phyloP scores from a whole-genome alignment of 1,140 invertebrate genomes.

The Drosophila nikananu region DNA sequence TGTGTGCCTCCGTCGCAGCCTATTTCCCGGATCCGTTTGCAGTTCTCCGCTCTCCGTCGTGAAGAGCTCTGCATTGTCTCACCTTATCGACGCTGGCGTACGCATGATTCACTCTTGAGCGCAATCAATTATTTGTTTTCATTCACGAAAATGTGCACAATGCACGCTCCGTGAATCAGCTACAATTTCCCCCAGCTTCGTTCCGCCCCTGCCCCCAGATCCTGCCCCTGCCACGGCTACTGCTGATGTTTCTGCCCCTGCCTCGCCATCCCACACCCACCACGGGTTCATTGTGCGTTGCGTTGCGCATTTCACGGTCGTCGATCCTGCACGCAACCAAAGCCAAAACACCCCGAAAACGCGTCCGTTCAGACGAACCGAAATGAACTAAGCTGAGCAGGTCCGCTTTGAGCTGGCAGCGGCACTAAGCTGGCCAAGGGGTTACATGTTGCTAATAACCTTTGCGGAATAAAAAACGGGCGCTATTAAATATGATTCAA shows the following conservation, averaged over 20 bases:
- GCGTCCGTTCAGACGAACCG: slow-evolving; percentile 25
- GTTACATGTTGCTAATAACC: slow-evolving; percentile 11
- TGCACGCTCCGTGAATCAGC: slow-evolving; percentile 63
- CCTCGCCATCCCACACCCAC: slow-evolving; percentile 18
- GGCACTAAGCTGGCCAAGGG: slow-evolving; percentile 23
- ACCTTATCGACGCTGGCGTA: slow-evolving; percentile 57
- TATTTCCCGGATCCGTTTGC: slow-evolving; percentile 52
- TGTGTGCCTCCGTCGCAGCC: slow-evolving; percentile 51
- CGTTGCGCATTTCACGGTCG: slow-evolving; percentile 77
- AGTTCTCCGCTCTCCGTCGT: neutral
- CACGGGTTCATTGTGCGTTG: slow-evolving; percentile 78
- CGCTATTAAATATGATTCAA: neutral
- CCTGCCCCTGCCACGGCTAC: neutral
- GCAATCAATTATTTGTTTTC: slow-evolving; percentile 76
- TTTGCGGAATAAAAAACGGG: neutral
- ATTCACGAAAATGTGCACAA: slow-evolving; percentile 75
- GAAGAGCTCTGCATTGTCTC: slow-evolving; percentile 17
- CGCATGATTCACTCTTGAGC: slow-evolving; percentile 76
- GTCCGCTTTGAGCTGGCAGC: slow-evolving; percentile 7
- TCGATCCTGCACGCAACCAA: slow-evolving; percentile 76
- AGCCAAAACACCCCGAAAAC: slow-evolving; percentile 55
- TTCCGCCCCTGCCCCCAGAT: slow-evolving; percentile 2
- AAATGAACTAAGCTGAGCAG: slow-evolving; percentile 4
- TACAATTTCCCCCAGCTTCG: slow-evolving; percentile 4
- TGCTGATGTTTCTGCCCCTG: neutral